These are phyloP conservation scores for Griposia aprilina DNA, from an alignment of 2,888 invertebrate species.

Conservation along the genomic window DNA sequence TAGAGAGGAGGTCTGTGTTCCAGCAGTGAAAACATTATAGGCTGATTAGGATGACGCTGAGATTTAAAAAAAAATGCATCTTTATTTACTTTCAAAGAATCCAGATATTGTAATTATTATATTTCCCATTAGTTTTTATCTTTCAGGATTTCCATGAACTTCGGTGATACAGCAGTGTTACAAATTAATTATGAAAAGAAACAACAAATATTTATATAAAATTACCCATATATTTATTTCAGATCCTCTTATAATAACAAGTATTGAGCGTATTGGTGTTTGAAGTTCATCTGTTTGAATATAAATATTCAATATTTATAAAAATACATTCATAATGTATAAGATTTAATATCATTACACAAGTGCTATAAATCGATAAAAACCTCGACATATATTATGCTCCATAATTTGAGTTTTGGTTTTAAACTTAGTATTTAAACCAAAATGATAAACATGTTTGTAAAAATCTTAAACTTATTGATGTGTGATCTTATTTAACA, in stretches of 20 bases:
- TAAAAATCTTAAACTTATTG: neutral
- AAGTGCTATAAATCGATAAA: neutral
- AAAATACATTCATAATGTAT: neutral
- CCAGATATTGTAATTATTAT: neutral
- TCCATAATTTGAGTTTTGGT: neutral
- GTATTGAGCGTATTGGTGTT: constrained; percentile 44
- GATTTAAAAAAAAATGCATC: neutral
- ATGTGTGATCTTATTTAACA: neutral
- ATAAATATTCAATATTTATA: neutral
- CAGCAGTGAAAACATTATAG: too few species aligned
- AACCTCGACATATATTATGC: neutral
- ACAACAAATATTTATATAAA: constrained; percentile 32
- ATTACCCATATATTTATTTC: constrained; percentile 65
- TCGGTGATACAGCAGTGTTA: neutral
- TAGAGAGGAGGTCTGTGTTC: too few species aligned
- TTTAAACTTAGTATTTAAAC: neutral
- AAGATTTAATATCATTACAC: neutral
- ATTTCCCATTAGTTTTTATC: neutral
- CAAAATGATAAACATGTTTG: neutral
- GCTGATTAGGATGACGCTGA: too few species aligned
- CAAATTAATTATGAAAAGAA: constrained; percentile 32
- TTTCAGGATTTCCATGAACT: neutral
- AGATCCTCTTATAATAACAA: constrained; percentile 54
- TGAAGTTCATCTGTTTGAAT: neutral
- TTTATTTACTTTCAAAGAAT: neutral